These are phyloP conservation scores for Psix sp. DNA, from an alignment of 1,140 invertebrate species.

Conservation along the genomic window DNA sequence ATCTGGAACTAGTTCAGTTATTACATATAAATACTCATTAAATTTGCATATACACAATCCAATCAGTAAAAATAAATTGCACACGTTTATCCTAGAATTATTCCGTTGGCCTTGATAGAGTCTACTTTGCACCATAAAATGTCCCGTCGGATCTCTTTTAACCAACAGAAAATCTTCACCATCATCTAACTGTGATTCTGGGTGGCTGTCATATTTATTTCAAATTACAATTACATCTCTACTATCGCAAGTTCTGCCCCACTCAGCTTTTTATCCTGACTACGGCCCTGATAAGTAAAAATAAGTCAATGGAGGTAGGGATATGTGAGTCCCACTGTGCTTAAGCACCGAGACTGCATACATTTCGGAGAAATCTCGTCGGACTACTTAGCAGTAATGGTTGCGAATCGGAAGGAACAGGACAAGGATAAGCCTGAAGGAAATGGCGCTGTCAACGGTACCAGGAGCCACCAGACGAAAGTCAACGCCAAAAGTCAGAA, in stretches of 20 bases:
- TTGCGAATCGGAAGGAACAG: constrained; percentile 48
- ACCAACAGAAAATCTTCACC: too few relatives aligned
- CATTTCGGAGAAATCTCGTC: constrained; percentile 46
- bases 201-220: too few relatives aligned
- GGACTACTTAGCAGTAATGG: constrained; percentile 50
- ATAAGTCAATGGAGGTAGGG: constrained; percentile 31
- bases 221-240: not conserved
- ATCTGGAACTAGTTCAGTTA: too few relatives aligned
- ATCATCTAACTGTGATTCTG: too few relatives aligned
- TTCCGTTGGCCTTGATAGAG: too few relatives aligned
- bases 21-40: too few relatives aligned
- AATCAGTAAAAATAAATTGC: too few relatives aligned
- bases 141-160: too few relatives aligned
- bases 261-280: constrained; percentile 16
- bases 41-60: too few relatives aligned
- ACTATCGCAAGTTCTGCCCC: not conserved
- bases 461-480: constrained; percentile 17
- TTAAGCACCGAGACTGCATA: constrained; percentile 19
- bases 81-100: too few relatives aligned
- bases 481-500: constrained; percentile 34
- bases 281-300: constrained; percentile 23
- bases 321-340: constrained; percentile 33
- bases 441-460: constrained; percentile 6
- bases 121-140: too few relatives aligned
- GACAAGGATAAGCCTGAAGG: constrained; percentile 20